Evolutionary conservation across 1,140 invertebrate species (phyloP).

Genomic region (Probaryconus sp.): DNA sequence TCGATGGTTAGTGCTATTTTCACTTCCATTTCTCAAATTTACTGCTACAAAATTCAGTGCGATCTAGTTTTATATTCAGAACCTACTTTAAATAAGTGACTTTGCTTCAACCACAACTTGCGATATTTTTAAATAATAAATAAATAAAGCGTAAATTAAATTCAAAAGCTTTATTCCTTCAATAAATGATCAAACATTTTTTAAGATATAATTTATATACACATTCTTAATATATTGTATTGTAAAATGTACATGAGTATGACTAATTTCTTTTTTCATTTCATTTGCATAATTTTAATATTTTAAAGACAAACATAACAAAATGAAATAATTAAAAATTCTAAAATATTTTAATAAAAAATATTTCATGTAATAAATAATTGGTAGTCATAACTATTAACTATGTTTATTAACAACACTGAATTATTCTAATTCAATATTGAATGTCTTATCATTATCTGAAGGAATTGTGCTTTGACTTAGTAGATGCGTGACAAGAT

Average conservation of each 20-base stretch:
- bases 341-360: no score
- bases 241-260: slow-evolving; percentile 2
- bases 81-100: slow-evolving; percentile 41
- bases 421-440: no score
- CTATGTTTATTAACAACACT: no score
- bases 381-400: no score
- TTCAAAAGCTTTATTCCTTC: slow-evolving; percentile 8
- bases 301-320: no score
- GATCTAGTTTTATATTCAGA: slow-evolving; percentile 45
- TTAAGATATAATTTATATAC: slow-evolving; percentile 5
- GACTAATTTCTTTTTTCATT: neutral
- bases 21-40: slow-evolving; percentile 15
- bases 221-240: neutral
- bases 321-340: no score
- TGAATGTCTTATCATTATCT: no score
- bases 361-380: no score
- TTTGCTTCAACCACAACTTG: slow-evolving; percentile 32
- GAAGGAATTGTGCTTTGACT: no score
- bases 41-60: slow-evolving; percentile 23
- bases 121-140: slow-evolving; percentile 45
- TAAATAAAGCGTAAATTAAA: slow-evolving; percentile 49
- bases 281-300: no score
- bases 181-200: slow-evolving; percentile 12
- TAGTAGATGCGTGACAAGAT: no score
- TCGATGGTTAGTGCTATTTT: slow-evolving; percentile 7